phyloP scores from a whole-genome alignment of 2,888 invertebrate species.

The Zygothrica quintamaculata region DNA sequence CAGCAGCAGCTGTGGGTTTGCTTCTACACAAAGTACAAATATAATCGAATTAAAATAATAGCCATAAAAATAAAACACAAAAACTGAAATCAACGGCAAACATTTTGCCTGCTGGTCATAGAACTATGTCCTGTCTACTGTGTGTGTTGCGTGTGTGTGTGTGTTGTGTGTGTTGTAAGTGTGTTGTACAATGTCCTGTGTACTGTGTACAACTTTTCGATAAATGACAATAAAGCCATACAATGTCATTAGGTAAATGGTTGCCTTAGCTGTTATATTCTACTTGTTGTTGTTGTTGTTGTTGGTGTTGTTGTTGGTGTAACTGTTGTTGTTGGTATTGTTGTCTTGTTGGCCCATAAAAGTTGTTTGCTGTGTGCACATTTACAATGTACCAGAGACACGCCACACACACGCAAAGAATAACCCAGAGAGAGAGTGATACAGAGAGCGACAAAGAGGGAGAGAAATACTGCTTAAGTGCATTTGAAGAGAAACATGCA shows the following conservation, averaged over 20 bases:
- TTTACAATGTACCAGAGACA: conserved; percentile 29
- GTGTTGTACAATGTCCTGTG: conserved; percentile 10
- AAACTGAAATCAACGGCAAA: conserved; percentile 60
- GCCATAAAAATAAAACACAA: conserved; percentile 47
- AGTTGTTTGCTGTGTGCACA: conserved; percentile 53
- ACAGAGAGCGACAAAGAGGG: conserved; percentile 6
- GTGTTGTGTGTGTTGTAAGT: no score
- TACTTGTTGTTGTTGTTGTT: conserved; percentile 17
- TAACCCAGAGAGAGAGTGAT: no score
- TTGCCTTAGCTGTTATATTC: conserved; percentile 33
- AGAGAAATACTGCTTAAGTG: conserved; percentile 57
- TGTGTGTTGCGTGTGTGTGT: no score
- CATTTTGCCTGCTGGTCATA: conserved; percentile 48
- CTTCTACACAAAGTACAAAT: conserved; percentile 36
- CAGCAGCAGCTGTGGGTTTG: conserved; percentile 6
- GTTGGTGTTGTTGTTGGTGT: no score
- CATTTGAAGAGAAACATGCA: conserved; percentile 50
- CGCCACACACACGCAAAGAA: conserved; percentile 1
- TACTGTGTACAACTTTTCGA: conserved; percentile 66
- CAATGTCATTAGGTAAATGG: conserved; percentile 77
- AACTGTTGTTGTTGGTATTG: conserved; percentile 19
- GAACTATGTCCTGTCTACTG: conserved; percentile 27
- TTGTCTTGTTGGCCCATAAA: conserved; percentile 46
- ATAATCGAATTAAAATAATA: conserved; percentile 76
- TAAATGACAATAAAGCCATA: conserved; percentile 79